Evolutionary conservation across 2,113 vertebrate species (phyloP), one percentile per base, ranked within the genome.

Genomic region (Calidris pygmaea): DNA sequence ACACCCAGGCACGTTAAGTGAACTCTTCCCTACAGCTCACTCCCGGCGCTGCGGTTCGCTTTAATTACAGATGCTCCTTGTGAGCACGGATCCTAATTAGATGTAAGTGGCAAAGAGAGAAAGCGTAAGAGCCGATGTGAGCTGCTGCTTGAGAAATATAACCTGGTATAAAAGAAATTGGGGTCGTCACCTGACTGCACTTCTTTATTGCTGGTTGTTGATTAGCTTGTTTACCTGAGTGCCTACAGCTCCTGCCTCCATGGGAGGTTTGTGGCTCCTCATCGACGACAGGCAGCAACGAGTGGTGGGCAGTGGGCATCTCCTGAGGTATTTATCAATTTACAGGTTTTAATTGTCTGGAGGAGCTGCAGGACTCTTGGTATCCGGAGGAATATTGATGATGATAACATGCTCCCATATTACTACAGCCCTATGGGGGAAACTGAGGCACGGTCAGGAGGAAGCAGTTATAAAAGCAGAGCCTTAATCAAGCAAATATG

Each of bases 91-190:
- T 76, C 52, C 85, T 93, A 94, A 94, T 97, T 97, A 96, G 62
- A 45, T 26, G n/a, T 79, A 86, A 70, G 77, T 90, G 88, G 34
- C 53, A 67, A 75, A 95, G 87, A 75, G 78, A 77, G 60, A 45
- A 63, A 84, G 30, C 14, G 9, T 58, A 74, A 71, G 83, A 87
- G 53, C 23, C 0, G 6, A 27, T 53, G 56, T 6, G 62, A 96
- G 81, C 63, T 59, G 62, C 87, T 91, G 79, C 86, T 88, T 10
- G 39, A 96, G 96, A 96, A 96, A 95, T 10, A 32, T 74, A 93
- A 48, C 72, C 78, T 86, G 67, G 89, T 95, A 95, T 94, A 63
- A 85, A 85, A 96, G 92, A 97, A 97, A 94, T 65, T 92, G 87
- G 87, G 89, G 63, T 96, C 94, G n/a, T 70, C 70, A 75, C 93